Conservation (phyloP, 2,888 invertebrate species). For the Deilephila porcellus region DNA sequence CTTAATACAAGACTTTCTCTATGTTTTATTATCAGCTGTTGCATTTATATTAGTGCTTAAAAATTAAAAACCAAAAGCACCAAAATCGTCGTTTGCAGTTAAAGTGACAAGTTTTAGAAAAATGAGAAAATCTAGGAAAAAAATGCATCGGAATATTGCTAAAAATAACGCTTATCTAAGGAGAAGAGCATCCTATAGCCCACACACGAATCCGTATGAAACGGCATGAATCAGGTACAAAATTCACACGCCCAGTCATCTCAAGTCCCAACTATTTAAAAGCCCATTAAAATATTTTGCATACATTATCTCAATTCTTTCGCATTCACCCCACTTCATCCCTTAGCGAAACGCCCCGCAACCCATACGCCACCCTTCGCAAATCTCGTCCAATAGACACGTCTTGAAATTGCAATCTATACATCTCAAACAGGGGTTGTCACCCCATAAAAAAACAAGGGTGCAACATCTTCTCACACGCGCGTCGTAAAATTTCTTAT, state of each 20-base stretch:
- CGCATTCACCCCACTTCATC: constrained; percentile 7
- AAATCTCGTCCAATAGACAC: constrained; percentile 27
- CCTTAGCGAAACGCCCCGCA: not conserved
- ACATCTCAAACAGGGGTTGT: constrained; percentile 21
- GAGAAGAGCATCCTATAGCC: no score
- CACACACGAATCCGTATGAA: not conserved
- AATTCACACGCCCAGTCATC: constrained; percentile 15
- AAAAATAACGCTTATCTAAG: no score
- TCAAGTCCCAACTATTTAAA: not conserved
- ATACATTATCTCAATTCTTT: constrained; percentile 15
- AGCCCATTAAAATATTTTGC: constrained; percentile 19
- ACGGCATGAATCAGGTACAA: not conserved
- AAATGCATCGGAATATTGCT: no score
- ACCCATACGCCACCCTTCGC: constrained; percentile 18
- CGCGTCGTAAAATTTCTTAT: constrained; percentile 18
- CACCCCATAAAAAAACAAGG: constrained; percentile 9
- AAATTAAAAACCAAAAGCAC: no score
- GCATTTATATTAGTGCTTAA: no score
- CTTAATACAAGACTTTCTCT: no score
- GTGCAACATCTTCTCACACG: constrained; percentile 5
- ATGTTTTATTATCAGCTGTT: no score
- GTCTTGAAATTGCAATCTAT: constrained; percentile 28
- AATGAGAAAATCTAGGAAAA: no score
- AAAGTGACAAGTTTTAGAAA: no score
- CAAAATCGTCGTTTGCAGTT: no score